Percentiles rank a stretch among this genome's conserved stretches.
phyloP scores from a whole-genome alignment of 92 coral and sea anemone species.

The Porites divaricata region DNA sequence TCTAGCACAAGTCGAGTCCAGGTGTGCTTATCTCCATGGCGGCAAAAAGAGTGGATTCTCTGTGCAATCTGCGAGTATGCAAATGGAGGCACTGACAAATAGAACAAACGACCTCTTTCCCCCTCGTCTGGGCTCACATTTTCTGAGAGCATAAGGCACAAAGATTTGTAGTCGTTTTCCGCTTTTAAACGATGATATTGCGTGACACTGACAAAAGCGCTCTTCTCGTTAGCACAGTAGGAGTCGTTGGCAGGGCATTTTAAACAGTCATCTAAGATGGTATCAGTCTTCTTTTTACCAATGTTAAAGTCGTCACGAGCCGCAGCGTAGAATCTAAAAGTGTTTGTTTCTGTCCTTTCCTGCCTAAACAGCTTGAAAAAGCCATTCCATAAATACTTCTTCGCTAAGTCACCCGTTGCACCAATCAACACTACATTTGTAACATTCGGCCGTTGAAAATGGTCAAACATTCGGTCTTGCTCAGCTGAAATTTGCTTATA shows the following conservation, averaged over 20 bases:
- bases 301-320: constrained; percentile 63
- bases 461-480: neutral
- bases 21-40: constrained; percentile 43
- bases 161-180: constrained; percentile 67
- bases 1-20: constrained; percentile 84
- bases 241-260: constrained; percentile 51
- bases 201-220: constrained; percentile 30
- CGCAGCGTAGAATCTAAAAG: constrained; percentile 74
- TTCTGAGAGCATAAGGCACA: constrained; percentile 62
- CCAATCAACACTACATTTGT: constrained; percentile 79
- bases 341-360: constrained; percentile 31
- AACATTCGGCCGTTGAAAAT: constrained; percentile 13
- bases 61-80: constrained; percentile 78
- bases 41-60: constrained; percentile 76
- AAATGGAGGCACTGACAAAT: constrained; percentile 95
- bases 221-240: constrained; percentile 6
- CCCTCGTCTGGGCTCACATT: constrained; percentile 35
- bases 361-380: constrained; percentile 68
- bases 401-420: constrained; percentile 94
- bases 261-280: constrained; percentile 57
- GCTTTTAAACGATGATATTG: constrained; percentile 69
- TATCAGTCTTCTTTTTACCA: constrained; percentile 64
- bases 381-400: constrained; percentile 90
- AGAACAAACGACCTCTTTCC: constrained; percentile 85
- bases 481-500: neutral